Evolutionary conservation across 2,113 vertebrate species (phyloP).

Genomic region (Chitala chitala): DNA sequence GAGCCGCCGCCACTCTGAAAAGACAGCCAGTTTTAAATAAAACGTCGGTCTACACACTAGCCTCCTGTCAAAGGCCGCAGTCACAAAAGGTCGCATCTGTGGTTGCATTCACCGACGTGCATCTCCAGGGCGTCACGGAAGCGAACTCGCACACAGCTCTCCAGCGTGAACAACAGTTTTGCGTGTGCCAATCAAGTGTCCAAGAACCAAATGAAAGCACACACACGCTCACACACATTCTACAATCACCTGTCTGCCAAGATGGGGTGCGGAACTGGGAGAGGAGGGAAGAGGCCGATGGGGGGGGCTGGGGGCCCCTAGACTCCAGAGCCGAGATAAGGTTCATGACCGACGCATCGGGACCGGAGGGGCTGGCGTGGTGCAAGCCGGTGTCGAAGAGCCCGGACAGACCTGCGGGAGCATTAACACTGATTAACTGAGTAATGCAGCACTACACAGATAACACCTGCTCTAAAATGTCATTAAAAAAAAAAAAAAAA

Average conservation of each 20-base stretch:
- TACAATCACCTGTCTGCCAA: conserved; percentile 83
- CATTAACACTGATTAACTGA: not conserved
- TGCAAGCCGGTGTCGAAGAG: conserved; percentile 89
- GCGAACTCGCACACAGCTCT: too few relatives aligned
- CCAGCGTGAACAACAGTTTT: not conserved
- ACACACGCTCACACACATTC: not conserved
- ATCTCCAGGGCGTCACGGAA: too few relatives aligned
- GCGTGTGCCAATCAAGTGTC: not conserved
- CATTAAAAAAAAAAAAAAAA: too few relatives aligned
- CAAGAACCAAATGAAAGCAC: not conserved
- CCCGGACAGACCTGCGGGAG: conserved; percentile 74
- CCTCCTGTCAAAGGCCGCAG: too few relatives aligned
- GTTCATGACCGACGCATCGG: conserved; percentile 91
- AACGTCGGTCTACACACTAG: too few relatives aligned
- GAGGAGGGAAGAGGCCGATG: conserved; percentile 87
- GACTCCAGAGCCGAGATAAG: conserved; percentile 91
- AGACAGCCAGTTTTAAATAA: too few relatives aligned
- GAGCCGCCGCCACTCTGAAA: too few relatives aligned
- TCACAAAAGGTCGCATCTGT: too few relatives aligned
- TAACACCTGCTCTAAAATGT: too few relatives aligned
- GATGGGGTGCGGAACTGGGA: conserved; percentile 91
- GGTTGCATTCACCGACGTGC: too few relatives aligned
- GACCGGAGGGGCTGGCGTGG: conserved; percentile 77
- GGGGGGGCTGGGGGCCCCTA: conserved; percentile 82
- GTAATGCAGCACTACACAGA: not conserved